Percentiles rank a stretch among this genome's conserved stretches.
phyloP scores from a whole-genome alignment of 1,140 invertebrate species.

The Campodea augens region DNA sequence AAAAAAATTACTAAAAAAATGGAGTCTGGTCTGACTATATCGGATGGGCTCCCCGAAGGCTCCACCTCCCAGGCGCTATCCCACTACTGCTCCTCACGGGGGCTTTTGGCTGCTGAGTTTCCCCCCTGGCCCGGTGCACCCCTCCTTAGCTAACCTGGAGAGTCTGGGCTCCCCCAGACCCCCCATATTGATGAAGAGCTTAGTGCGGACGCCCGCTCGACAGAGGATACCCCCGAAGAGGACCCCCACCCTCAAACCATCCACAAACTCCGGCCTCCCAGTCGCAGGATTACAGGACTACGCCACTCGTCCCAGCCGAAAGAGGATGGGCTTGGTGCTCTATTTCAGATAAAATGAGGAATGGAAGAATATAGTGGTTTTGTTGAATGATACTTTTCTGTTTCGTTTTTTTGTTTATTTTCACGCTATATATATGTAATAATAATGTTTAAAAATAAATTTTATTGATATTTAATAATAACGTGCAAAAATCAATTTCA shows the following conservation, averaged over 20 bases:
- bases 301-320: neutral
- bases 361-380: too few species aligned
- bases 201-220: conserved; percentile 27
- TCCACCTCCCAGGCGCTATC: conserved; percentile 85
- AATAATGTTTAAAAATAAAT: too few species aligned
- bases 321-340: too few species aligned
- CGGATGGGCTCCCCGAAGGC: neutral
- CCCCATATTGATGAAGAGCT: conserved; percentile 82
- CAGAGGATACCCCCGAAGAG: conserved; percentile 10
- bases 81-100: conserved; percentile 91
- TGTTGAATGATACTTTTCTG: too few species aligned
- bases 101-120: conserved; percentile 93
- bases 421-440: too few species aligned
- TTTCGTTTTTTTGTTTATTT: too few species aligned
- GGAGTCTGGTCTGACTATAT: conserved; percentile 1
- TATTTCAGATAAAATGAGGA: too few species aligned
- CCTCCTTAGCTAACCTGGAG: conserved; percentile 77
- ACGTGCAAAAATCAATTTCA: too few species aligned
- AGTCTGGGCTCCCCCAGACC: conserved; percentile 52
- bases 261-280: conserved; percentile 2
- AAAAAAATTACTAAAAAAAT: conserved; percentile 1
- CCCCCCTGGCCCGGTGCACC: conserved; percentile 89
- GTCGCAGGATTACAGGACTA: conserved; percentile 1
- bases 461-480: too few species aligned
- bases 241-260: conserved; percentile 6